Base-by-base conservation (phyloP, 2,888 invertebrate species). In the Orthonevra nobilis region DNA sequence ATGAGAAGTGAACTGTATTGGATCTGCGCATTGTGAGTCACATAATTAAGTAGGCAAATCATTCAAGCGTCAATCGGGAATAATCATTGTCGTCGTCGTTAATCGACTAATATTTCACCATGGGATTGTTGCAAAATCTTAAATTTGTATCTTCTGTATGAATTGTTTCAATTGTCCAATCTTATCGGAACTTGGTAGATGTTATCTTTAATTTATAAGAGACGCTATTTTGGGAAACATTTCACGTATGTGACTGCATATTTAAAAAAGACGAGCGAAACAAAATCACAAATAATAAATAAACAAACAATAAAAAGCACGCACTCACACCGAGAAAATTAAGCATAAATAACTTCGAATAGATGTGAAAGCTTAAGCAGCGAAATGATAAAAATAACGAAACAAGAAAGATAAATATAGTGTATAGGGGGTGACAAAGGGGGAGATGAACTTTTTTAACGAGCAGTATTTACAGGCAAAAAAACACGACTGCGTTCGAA, bases 1-100 rank as follows among this genome's bases (percentile, higher is more conserved):
- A n/a, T n/a, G n/a, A n/a, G n/a, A n/a, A n/a, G n/a, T n/a, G n/a
- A n/a, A n/a, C n/a, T n/a, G n/a, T n/a, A n/a, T n/a, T n/a, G n/a
- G n/a, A n/a, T n/a, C n/a, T n/a, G n/a, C n/a, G n/a, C n/a, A 38
- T 64, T 60, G 52, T 77, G 77, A 77, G 58, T 77, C 64, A 70
- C 50, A 70, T 70, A 70, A 77, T 70, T 60, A 70, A 77, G 70
- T 77, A 77, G 58, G 58, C 58, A 64, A 77, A 70, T 77, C 70
- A 58, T 77, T 77, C 70, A 77, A 58, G 58, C 64, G 70, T 77
- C 70, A 70, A 52, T 60, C 63, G 64, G 19, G 42, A 46, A 36
- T 42, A 64, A 63, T 50, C 15, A 12, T 12, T 14, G 20, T 56
- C 20, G 38, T 56, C 15, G 30, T 10, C 28, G 34, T 69, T 70